Conservation (phyloP, 2,888 invertebrate genomes). For the Allacma fusca region DNA sequence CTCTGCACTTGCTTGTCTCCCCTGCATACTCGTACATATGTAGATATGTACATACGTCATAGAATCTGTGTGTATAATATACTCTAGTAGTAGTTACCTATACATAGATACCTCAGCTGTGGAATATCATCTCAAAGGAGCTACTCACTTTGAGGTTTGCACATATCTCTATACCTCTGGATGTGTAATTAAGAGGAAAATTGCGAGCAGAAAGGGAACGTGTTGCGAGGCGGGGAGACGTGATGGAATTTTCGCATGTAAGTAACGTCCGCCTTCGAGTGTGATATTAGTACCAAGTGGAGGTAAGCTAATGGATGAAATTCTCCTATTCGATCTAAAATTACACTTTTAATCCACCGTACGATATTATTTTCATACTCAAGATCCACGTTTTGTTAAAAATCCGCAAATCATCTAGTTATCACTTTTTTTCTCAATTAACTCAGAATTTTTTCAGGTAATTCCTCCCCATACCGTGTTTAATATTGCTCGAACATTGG, state of each 20-base stretch:
- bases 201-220: neutral
- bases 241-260: constrained; percentile 51
- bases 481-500: too few species aligned
- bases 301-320: neutral
- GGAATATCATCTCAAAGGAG: neutral
- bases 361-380: constrained; percentile 9
- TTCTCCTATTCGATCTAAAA: neutral
- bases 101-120: neutral
- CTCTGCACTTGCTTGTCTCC: too few species aligned
- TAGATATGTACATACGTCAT: too few species aligned
- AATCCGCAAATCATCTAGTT: constrained; percentile 24
- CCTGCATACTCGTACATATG: too few species aligned
- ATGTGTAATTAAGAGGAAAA: neutral
- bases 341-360: constrained; percentile 23
- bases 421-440: constrained; percentile 8
- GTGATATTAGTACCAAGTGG: too few species aligned
- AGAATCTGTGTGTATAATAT: too few species aligned
- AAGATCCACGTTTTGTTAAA: neutral
- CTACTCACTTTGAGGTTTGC: neutral
- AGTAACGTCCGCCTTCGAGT: neutral
- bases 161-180: neutral
- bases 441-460: neutral
- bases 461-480: too few species aligned
- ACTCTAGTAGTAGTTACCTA: neutral
- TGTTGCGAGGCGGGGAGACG: constrained; percentile 21